Percentiles rank a stretch among this genome's conserved stretches.
phyloP scores from a whole-genome alignment of 92 coral and sea anemone genomes.

The Galaxea fascicularis region DNA sequence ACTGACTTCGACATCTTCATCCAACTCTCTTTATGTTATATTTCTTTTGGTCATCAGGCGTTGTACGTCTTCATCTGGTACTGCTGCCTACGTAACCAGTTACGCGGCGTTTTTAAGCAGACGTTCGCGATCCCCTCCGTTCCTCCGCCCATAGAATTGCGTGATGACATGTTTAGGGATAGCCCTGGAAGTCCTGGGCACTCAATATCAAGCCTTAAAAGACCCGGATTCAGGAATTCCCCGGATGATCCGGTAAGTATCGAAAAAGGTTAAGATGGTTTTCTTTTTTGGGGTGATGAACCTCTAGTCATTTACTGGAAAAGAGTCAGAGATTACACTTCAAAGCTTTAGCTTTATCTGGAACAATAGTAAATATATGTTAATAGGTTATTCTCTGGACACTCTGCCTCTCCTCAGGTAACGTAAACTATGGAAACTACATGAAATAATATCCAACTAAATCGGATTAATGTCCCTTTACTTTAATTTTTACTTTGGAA shows the following conservation, averaged over 20 bases:
- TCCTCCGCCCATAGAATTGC: constrained; percentile 82
- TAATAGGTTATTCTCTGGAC: no score
- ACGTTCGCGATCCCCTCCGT: constrained; percentile 83
- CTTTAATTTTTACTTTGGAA: no score
- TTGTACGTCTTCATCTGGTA: constrained; percentile 91
- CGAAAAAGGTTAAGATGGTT: background rate
- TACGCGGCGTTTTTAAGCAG: constrained; percentile 85
- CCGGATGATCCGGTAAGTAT: constrained; percentile 83
- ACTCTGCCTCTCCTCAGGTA: no score
- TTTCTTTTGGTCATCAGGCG: constrained; percentile 66
- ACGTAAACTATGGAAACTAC: no score
- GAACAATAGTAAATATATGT: no score
- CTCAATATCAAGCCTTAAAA: constrained; percentile 79
- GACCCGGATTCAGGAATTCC: constrained; percentile 77
- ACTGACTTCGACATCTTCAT: background rate
- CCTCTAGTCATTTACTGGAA: no score
- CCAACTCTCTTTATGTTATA: background rate
- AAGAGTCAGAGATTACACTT: no score
- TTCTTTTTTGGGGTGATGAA: no score
- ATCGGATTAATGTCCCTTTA: background rate
- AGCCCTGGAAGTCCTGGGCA: constrained; percentile 83
- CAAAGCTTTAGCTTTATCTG: no score
- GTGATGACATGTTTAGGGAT: constrained; percentile 88
- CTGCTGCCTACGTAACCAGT: constrained; percentile 94
- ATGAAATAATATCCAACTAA: background rate